These are phyloP conservation scores for Neoascia interrupta DNA, from an alignment of 2,888 invertebrate genomes.

Conservation along the genomic window DNA sequence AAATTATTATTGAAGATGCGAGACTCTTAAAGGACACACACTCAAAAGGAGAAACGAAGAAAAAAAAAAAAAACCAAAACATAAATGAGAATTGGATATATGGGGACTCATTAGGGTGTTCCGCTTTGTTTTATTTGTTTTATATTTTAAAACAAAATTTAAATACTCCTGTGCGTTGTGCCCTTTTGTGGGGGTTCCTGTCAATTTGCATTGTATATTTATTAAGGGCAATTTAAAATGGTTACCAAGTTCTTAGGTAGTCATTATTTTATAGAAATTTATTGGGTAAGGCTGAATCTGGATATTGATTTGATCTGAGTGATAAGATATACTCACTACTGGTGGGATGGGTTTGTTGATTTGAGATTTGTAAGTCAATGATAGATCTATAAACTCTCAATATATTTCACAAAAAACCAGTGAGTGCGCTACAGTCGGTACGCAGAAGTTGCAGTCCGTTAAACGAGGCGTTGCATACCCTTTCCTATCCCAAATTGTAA, in stretches of 20 bases:
- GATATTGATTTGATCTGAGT: conserved; percentile 62
- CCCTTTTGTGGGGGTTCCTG: conserved; percentile 47
- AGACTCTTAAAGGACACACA: conserved; percentile 22
- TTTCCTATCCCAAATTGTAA: no score
- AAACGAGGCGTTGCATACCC: no score
- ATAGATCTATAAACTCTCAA: no score
- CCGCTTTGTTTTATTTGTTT: conserved; percentile 34
- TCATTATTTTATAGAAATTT: conserved; percentile 68
- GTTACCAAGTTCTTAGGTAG: conserved; percentile 44
- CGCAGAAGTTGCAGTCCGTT: no score
- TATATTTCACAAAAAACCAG: no score
- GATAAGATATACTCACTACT: conserved; percentile 41
- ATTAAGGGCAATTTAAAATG: conserved; percentile 63
- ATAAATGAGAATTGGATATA: conserved; percentile 61
- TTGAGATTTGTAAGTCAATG: no score
- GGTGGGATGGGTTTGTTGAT: conserved; percentile 15
- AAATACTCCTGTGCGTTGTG: conserved; percentile 46
- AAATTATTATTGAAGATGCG: conserved; percentile 67
- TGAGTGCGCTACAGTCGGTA: no score
- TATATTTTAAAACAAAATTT: conserved; percentile 39
- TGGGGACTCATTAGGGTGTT: conserved; percentile 63
- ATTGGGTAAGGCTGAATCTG: conserved; percentile 53
- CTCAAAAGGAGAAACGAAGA: conserved; percentile 6
- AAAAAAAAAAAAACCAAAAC: conserved; percentile 17
- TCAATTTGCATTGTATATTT: conserved; percentile 69